A percentile compares a stretch with the other conserved stretches of the same genome.
Evolutionary conservation across 2,888 invertebrate species (phyloP).

Genomic region (Drosophila prolongata): DNA sequence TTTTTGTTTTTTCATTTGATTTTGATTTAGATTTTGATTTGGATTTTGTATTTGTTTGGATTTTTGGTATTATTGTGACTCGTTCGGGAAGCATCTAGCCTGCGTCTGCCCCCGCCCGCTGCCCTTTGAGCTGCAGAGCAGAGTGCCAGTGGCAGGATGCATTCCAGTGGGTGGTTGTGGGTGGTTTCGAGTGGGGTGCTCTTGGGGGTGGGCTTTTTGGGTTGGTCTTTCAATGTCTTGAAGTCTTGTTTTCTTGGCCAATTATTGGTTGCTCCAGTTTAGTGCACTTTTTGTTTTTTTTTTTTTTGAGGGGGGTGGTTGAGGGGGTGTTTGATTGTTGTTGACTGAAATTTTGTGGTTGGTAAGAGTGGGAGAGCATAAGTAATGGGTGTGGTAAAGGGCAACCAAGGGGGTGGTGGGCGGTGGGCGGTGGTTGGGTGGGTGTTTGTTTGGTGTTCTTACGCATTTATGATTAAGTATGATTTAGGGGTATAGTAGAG

Average conservation of each 20-base stretch:
- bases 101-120: constrained; percentile 11
- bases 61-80: constrained; percentile 20
- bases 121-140: constrained; percentile 12
- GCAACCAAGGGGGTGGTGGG: neutral
- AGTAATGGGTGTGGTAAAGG: neutral
- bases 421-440: neutral
- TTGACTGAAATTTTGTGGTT: neutral
- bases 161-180: constrained; percentile 11
- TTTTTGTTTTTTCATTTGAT: constrained; percentile 41
- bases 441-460: neutral
- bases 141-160: constrained; percentile 16
- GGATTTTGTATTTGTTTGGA: constrained; percentile 7
- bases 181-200: neutral
- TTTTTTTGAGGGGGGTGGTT: neutral
- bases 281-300: constrained; percentile 6
- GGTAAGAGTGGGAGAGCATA: neutral
- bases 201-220: neutral
- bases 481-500: constrained; percentile 7
- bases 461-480: constrained; percentile 13
- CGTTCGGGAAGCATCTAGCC: constrained; percentile 41
- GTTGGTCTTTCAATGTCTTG: neutral
- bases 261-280: constrained; percentile 24
- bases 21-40: constrained; percentile 12
- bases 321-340: neutral
- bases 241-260: constrained; percentile 20